A percentile compares a stretch with the other conserved stretches of the same genome.
Evolutionary conservation across 2,113 vertebrate genomes (phyloP).

Genomic region (Sorex fumeus): DNA sequence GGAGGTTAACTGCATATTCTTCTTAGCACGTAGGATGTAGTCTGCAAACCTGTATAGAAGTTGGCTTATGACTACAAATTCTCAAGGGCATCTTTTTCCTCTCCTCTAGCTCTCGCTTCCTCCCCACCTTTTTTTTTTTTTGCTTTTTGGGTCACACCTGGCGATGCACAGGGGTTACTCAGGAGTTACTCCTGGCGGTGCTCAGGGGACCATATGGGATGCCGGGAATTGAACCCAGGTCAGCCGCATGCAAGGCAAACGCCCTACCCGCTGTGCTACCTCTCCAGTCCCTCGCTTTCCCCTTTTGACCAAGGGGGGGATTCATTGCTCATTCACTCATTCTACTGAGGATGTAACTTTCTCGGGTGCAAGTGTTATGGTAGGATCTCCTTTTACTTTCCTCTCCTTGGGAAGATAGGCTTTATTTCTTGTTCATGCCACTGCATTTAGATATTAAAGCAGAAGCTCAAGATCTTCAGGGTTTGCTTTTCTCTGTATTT

Average conservation of each 20-base stretch:
- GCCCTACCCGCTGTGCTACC: too few species aligned
- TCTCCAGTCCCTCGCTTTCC: neutral
- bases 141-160: too few species aligned
- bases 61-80: neutral
- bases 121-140: too few species aligned
- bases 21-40: neutral
- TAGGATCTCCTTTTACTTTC: neutral
- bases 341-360: neutral
- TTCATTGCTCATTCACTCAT: neutral
- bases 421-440: neutral
- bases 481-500: neutral
- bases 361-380: neutral
- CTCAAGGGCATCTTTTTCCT: neutral
- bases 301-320: neutral
- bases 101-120: too few species aligned
- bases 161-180: too few species aligned
- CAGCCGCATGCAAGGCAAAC: too few species aligned
- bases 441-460: neutral
- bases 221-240: too few species aligned
- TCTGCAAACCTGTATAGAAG: neutral
- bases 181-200: too few species aligned
- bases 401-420: neutral
- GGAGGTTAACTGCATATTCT: constrained; percentile 13
- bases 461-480: constrained; percentile 25
- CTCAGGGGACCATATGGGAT: too few species aligned